A percentile compares a stretch with the other conserved stretches of the same genome.
These are phyloP conservation scores for Lepus europaeus DNA, from an alignment of 2,113 vertebrate genomes.

Conservation along the genomic window DNA sequence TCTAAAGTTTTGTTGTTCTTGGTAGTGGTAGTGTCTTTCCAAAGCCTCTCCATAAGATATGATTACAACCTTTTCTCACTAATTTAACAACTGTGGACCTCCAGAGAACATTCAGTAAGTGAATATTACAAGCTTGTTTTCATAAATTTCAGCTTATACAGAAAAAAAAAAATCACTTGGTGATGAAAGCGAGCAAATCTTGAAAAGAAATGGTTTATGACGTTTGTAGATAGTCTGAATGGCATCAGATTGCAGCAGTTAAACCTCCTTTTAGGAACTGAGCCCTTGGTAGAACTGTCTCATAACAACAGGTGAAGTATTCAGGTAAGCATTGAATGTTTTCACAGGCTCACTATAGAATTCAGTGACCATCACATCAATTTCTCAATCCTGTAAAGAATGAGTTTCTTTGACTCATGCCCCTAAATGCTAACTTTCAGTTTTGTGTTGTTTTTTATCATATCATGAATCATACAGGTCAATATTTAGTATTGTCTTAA, in stretches of 20 bases:
- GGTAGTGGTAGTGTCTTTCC: slow-evolving; percentile 63
- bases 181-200: not conserved
- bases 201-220: not conserved
- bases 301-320: not conserved
- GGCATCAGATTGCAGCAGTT: not conserved
- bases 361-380: no score
- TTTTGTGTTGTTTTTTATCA: no score
- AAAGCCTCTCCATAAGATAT: slow-evolving; percentile 51
- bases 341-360: no score
- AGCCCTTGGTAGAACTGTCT: not conserved
- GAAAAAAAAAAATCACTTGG: not conserved
- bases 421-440: no score
- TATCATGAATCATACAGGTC: no score
- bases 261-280: not conserved
- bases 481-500: no score
- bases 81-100: slow-evolving; percentile 76
- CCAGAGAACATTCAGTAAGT: slow-evolving; percentile 76
- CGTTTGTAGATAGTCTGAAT: not conserved
- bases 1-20: slow-evolving; percentile 65
- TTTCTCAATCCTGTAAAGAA: no score
- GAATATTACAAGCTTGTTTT: slow-evolving; percentile 69
- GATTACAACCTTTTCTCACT: slow-evolving; percentile 44
- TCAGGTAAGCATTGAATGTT: no score
- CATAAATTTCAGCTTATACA: not conserved
- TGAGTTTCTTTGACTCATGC: no score